phyloP scores from a whole-genome alignment of 2,888 invertebrate genomes.

The Rotaria magnacalcarata region DNA sequence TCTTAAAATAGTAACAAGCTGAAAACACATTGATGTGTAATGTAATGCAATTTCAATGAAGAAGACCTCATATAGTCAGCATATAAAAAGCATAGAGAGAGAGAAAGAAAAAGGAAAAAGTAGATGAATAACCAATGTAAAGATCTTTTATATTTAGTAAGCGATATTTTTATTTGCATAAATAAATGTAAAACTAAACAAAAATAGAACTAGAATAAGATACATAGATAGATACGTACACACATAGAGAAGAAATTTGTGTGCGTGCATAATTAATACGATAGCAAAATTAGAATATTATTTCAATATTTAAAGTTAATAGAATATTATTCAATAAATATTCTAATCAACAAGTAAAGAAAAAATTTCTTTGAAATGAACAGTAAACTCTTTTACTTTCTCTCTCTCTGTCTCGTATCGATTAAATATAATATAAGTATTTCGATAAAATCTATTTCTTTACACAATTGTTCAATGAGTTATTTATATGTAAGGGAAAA shows the following conservation, averaged over 20 bases:
- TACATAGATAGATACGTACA: background rate
- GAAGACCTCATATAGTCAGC: background rate
- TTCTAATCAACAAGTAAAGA: too few species aligned
- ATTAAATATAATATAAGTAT: too few species aligned
- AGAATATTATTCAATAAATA: background rate
- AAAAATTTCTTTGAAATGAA: too few species aligned
- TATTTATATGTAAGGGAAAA: too few species aligned
- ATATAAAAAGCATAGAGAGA: background rate
- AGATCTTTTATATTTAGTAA: background rate
- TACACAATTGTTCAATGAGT: too few species aligned
- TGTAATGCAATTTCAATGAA: background rate
- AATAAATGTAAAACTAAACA: background rate
- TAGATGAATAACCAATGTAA: background rate
- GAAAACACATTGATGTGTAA: background rate
- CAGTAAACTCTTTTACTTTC: too few species aligned
- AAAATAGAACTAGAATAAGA: background rate
- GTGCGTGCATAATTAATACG: background rate
- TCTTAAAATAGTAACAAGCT: background rate
- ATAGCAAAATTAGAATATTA: background rate
- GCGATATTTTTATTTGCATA: background rate
- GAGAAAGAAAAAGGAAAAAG: background rate
- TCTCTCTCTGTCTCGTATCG: too few species aligned
- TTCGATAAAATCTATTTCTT: too few species aligned
- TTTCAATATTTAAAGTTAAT: background rate
- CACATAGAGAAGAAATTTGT: background rate